Conservation (phyloP, 1,140 invertebrate genomes). For the Leucophenga varia region DNA sequence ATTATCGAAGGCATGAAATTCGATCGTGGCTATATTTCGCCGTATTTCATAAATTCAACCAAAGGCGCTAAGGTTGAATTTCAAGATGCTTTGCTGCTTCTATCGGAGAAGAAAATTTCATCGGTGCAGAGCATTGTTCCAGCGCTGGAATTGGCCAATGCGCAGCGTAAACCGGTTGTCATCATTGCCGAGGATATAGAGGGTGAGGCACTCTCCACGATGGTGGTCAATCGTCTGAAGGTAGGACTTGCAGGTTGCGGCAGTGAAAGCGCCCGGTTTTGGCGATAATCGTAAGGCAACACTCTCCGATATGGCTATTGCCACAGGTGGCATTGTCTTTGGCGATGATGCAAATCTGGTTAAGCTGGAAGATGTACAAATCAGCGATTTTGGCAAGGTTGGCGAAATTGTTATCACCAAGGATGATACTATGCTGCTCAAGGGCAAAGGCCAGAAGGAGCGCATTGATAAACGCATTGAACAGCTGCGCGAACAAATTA, state of each 20-base stretch:
- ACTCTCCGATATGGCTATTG: conserved; percentile 94
- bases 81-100: conserved; percentile 90
- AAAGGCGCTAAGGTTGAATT: conserved; percentile 99
- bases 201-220: conserved; percentile 94
- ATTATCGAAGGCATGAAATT: conserved; percentile 99
- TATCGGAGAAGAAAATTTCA: conserved; percentile 98
- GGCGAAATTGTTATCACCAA: conserved; percentile 97
- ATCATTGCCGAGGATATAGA: conserved; percentile 99
- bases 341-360: conserved; percentile 97
- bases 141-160: conserved; percentile 93
- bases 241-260: conserved; percentile 96
- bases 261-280: conserved; percentile 98
- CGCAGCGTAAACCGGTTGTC: conserved; percentile 88
- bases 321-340: conserved; percentile 96
- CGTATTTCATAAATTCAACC: conserved; percentile 97
- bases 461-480: conserved; percentile 87
- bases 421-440: conserved; percentile 95
- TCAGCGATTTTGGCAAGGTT: conserved; percentile 84
- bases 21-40: conserved; percentile 98
- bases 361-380: conserved; percentile 93
- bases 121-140: conserved; percentile 95
- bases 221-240: conserved; percentile 96
- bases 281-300: conserved; percentile 98
- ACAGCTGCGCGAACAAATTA: conserved; percentile 91
- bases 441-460: conserved; percentile 78